Evolutionary conservation across 2,113 vertebrate genomes (phyloP), one percentile per base, ranked within the genome.

Genomic region (Notechis scutatus): DNA sequence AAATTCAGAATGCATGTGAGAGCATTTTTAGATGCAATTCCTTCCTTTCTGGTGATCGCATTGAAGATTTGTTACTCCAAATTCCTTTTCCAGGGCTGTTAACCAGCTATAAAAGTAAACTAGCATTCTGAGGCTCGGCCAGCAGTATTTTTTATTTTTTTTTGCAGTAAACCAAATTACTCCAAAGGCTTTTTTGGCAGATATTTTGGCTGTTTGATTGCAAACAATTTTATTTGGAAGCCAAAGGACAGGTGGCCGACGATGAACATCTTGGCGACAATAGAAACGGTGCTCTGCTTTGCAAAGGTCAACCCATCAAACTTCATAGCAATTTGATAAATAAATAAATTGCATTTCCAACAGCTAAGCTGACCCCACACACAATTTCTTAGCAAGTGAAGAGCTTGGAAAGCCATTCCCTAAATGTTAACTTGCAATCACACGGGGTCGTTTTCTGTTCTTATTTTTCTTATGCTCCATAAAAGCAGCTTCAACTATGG

Each of bases 1-100:
- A 47, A 26, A 93, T 93, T 93, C 64, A 93, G 85, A 92, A 42
- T 26, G 88, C 56, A 55, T 85, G 81, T 92, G 92, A 89, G 85
- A 90, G n/a, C 18, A 1, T 87, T n/a, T 85, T 88, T 89, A 92
- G 94, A 91, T 29, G 45, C 56, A 94, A 54, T 50, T 34, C 47
- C 91, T 95, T 90, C 86, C 52, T 20, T 10, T 59, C 88, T 55
- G 86, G 92, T 93, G 81, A 24, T 47, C 88, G 1, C 92, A 69
- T 89, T 94, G 88, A 93, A 91, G 69, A 50, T 88, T 93, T 54
- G 8, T 24, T 45, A 42, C 90, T 14, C 87, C 54, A 95, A 92
- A 92, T 54, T 56, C 90, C 55, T 92, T 50, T 90, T 54, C 74
- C 18, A 42, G 26, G 39, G 52, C 5, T 92, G 45, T 85, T 94